These are phyloP conservation scores for Drosophila aff. DNA, from an alignment of 1,140 invertebrate species.

Conservation along the genomic window DNA sequence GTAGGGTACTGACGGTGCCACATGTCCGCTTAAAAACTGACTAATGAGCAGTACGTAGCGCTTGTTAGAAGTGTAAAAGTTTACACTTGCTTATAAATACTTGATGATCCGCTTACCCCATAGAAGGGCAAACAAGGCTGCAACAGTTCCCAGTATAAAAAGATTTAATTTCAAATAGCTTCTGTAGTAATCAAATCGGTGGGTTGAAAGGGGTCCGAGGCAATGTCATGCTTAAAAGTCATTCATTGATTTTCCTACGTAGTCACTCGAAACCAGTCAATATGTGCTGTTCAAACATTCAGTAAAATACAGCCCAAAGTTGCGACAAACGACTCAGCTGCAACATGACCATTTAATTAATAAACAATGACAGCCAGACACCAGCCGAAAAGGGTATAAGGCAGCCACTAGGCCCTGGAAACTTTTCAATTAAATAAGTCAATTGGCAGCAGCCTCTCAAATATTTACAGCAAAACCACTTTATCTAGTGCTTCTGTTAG, in stretches of 20 bases:
- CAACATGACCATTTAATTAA: constrained; percentile 48
- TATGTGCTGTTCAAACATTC: neutral
- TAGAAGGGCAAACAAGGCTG: constrained; percentile 7
- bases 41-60: constrained; percentile 9
- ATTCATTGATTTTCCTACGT: neutral
- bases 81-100: constrained; percentile 61
- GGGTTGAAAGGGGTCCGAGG: too few species aligned
- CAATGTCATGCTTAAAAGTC: neutral
- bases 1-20: constrained; percentile 2
- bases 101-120: constrained; percentile 31
- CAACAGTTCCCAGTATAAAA: constrained; percentile 27
- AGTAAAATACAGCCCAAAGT: neutral
- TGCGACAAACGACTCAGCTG: constrained; percentile 45
- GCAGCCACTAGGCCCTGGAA: constrained; percentile 8
- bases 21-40: neutral
- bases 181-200: neutral
- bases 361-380: constrained; percentile 39
- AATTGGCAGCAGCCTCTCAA: neutral
- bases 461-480: neutral
- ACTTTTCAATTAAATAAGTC: constrained; percentile 48
- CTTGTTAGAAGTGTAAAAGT: constrained; percentile 57
- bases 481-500: neutral
- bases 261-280: too few species aligned
- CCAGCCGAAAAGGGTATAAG: neutral
- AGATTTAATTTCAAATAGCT: neutral